Conservation (phyloP, 92 coral and sea anemone species). For the Micromussa lordhowensis region DNA sequence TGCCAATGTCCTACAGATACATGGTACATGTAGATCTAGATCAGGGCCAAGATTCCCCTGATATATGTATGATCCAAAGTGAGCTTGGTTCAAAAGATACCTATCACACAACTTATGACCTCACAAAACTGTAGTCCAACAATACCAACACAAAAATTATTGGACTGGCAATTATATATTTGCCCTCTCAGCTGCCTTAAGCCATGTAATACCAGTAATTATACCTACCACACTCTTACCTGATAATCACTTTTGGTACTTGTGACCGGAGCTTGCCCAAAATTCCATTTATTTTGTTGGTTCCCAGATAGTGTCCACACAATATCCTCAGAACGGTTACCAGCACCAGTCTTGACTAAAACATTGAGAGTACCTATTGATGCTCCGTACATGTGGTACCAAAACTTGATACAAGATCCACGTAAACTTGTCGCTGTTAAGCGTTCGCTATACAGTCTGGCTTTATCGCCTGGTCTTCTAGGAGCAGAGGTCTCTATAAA, state of each 20-base stretch:
- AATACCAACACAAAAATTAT: no score
- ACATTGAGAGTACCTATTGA: constrained; percentile 90
- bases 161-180: no score
- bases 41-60: no score
- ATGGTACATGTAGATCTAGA: no score
- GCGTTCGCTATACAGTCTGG: constrained; percentile 91
- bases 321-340: constrained; percentile 79
- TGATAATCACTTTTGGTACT: constrained; percentile 82
- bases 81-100: no score
- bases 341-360: constrained; percentile 86
- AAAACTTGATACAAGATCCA: constrained; percentile 91
- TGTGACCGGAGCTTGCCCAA: constrained; percentile 85
- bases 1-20: no score
- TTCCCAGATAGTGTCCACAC: constrained; percentile 95
- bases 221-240: constrained; percentile 48
- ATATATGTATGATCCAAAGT: no score
- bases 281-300: constrained; percentile 80
- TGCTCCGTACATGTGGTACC: constrained; percentile 97
- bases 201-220: not conserved
- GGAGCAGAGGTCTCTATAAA: constrained; percentile 80
- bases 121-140: no score
- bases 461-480: constrained; percentile 76
- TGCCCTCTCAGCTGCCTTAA: not conserved
- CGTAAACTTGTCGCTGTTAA: constrained; percentile 76
- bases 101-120: no score